These are phyloP conservation scores for Andrena flavipes DNA, from an alignment of 2,888 invertebrate species.

Conservation along the genomic window DNA sequence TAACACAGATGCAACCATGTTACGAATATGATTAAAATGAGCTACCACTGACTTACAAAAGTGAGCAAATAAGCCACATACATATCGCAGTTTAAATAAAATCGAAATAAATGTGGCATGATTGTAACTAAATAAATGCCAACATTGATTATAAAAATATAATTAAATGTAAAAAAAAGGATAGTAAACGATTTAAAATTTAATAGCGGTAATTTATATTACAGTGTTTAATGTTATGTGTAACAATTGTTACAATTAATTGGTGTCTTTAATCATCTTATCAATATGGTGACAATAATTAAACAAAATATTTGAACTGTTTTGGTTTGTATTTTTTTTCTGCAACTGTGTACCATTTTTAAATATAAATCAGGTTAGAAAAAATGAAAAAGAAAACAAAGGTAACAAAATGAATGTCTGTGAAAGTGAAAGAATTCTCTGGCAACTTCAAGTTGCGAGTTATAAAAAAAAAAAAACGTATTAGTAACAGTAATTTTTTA, in stretches of 20 bases:
- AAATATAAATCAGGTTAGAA: background rate
- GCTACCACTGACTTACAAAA: background rate
- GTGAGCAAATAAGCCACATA: background rate
- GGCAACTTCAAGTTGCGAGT: conserved; percentile 8
- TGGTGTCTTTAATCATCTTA: background rate
- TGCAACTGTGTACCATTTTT: background rate
- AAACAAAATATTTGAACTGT: background rate
- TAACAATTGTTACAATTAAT: background rate
- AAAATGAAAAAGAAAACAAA: background rate
- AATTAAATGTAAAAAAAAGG: background rate
- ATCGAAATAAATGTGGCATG: background rate
- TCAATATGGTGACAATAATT: background rate
- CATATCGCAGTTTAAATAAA: background rate
- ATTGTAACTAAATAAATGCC: background rate
- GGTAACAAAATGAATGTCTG: background rate
- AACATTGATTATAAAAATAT: background rate
- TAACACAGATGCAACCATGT: conserved; percentile 54
- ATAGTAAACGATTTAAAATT: background rate
- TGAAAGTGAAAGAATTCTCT: conserved; percentile 6
- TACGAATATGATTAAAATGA: conserved; percentile 6
- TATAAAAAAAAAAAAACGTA: background rate
- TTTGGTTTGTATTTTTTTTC: background rate
- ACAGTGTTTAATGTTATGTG: background rate
- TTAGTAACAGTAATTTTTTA: background rate
- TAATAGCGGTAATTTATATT: background rate